phyloP scores from a whole-genome alignment of 92 coral and sea anemone species.

The Porites lobata region DNA sequence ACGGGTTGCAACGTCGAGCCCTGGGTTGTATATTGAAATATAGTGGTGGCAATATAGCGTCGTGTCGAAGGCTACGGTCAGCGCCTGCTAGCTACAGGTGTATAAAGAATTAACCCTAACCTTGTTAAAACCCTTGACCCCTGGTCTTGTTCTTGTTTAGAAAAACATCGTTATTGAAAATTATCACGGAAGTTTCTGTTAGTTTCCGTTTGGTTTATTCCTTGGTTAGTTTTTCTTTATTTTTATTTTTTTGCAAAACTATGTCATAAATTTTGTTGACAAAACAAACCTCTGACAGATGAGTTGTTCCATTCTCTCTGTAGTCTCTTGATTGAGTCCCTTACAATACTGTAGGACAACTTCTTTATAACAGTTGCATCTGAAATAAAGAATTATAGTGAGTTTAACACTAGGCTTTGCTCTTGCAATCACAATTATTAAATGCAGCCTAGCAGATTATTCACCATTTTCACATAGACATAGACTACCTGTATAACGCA shows the following conservation, averaged over 20 bases:
- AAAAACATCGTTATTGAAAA: neutral
- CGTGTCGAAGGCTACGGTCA: too few species aligned
- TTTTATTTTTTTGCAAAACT: neutral
- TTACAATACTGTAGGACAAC: conserved; percentile 77
- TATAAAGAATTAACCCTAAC: too few species aligned
- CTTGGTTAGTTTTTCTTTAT: neutral
- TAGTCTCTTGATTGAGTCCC: conserved; percentile 70
- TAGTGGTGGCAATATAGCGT: too few species aligned
- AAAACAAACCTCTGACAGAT: conserved; percentile 57
- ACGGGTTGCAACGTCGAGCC: too few species aligned
- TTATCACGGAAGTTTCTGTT: neutral
- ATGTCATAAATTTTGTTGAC: neutral
- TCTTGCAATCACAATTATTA: too few species aligned
- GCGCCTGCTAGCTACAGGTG: too few species aligned
- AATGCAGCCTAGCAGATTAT: too few species aligned
- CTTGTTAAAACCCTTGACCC: neutral
- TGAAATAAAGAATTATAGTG: neutral
- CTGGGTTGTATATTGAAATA: too few species aligned
- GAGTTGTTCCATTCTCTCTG: conserved; percentile 57
- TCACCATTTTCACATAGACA: too few species aligned
- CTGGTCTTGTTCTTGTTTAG: neutral
- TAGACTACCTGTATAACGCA: too few species aligned
- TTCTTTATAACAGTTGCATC: conserved; percentile 73
- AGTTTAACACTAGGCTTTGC: too few species aligned
- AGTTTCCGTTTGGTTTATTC: neutral